Evolutionary conservation across 2,888 invertebrate species (phyloP).

Genomic region (Metalampra italica): DNA sequence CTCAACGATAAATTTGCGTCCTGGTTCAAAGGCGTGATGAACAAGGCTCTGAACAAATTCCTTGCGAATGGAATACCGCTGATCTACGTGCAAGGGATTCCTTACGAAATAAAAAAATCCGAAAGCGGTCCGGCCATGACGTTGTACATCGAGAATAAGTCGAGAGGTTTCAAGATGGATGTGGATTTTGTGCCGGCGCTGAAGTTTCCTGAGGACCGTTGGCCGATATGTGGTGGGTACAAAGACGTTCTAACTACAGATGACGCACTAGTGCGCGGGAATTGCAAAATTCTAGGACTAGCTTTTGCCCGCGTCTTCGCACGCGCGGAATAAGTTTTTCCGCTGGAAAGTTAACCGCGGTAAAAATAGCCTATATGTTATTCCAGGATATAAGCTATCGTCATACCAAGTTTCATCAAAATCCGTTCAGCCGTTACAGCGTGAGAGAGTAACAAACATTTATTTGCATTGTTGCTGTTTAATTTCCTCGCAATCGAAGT

Average conservation of each 20-base stretch:
- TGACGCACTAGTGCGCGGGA: too few species aligned
- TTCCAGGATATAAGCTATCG: too few species aligned
- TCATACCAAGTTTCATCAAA: too few species aligned
- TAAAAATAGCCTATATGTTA: too few species aligned
- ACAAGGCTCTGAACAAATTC: slow-evolving; percentile 52
- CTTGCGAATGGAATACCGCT: slow-evolving; percentile 12
- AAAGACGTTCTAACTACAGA: too few species aligned
- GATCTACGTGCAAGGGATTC: slow-evolving; percentile 46
- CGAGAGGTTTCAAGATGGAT: slow-evolving; percentile 45
- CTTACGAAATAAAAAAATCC: slow-evolving; percentile 41
- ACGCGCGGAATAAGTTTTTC: background rate
- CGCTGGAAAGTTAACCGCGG: too few species aligned
- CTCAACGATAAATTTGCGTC: slow-evolving; percentile 60
- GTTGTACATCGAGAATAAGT: slow-evolving; percentile 44
- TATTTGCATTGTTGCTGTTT: too few species aligned
- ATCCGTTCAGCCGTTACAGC: too few species aligned
- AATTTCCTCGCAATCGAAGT: too few species aligned
- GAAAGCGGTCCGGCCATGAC: slow-evolving; percentile 78
- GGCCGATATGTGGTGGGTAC: slow-evolving; percentile 45
- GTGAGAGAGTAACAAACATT: too few species aligned
- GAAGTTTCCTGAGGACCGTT: slow-evolving; percentile 59
- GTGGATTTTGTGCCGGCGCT: slow-evolving; percentile 77
- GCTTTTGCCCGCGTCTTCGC: too few species aligned
- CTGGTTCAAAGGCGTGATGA: slow-evolving; percentile 76
- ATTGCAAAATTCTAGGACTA: too few species aligned